Percentiles rank a stretch among this genome's conserved stretches.
These are phyloP conservation scores for Fopius arisanus DNA, from an alignment of 1,140 invertebrate genomes.

Conservation along the genomic window DNA sequence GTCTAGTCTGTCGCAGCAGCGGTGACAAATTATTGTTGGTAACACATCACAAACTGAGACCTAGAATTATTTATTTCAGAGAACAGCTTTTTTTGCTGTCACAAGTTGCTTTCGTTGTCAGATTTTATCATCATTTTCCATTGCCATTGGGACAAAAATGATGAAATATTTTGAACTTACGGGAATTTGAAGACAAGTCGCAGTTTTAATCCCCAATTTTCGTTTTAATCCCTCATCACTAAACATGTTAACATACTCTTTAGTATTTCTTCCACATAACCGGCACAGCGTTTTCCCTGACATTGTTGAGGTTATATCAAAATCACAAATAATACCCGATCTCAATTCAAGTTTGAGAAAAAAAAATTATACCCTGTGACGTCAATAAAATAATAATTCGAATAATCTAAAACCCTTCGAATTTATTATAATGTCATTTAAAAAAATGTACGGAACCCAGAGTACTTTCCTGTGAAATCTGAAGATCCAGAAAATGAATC, in stretches of 20 bases:
- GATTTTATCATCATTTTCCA: too few relatives aligned
- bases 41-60: conserved; percentile 29
- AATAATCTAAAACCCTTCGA: too few relatives aligned
- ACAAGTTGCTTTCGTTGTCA: too few relatives aligned
- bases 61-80: neutral
- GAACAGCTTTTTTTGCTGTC: too few relatives aligned
- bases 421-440: too few relatives aligned
- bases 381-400: too few relatives aligned
- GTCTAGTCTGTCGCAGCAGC: conserved; percentile 31
- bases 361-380: too few relatives aligned
- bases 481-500: too few relatives aligned
- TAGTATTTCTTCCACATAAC: conserved; percentile 26
- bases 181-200: conserved; percentile 34
- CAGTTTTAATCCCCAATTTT: conserved; percentile 30
- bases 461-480: too few relatives aligned
- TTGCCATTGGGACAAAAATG: neutral
- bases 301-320: conserved; percentile 21
- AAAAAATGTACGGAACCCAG: too few relatives aligned
- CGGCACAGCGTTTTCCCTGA: conserved; percentile 28
- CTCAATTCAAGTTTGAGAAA: too few relatives aligned
- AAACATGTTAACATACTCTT: conserved; percentile 33
- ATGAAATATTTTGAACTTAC: conserved; percentile 15
- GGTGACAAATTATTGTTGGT: conserved; percentile 31
- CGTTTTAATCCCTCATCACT: conserved; percentile 29
- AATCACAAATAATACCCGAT: too few relatives aligned